phyloP scores from a whole-genome alignment of 2,797 vertebrate genomes.

The Phylloscopus collybita region DNA sequence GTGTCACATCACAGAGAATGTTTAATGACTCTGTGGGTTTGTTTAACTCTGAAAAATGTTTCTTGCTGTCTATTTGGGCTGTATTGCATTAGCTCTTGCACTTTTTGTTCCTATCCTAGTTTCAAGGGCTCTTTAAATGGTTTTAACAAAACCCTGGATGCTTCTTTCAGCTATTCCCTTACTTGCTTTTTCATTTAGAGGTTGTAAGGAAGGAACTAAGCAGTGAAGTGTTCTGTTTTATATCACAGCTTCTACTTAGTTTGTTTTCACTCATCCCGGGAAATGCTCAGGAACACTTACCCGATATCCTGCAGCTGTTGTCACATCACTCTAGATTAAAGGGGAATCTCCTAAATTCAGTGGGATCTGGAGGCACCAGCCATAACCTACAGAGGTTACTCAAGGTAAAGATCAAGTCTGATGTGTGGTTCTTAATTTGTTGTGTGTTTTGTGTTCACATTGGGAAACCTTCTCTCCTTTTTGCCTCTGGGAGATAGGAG shows the following conservation, averaged over 20 bases:
- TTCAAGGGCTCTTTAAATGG: background rate
- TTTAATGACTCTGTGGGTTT: background rate
- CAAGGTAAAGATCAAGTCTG: constrained; percentile 78
- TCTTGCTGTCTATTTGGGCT: constrained; percentile 20
- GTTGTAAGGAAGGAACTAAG: constrained; percentile 71
- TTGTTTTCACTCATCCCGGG: constrained; percentile 86
- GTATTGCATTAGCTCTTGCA: background rate
- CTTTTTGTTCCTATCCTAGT: background rate
- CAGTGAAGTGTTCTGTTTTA: constrained; percentile 81
- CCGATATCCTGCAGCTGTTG: constrained; percentile 81
- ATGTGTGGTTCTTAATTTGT: constrained; percentile 51
- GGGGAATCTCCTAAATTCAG: constrained; percentile 77
- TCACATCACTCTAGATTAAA: constrained; percentile 85
- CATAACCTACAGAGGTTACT: constrained; percentile 76
- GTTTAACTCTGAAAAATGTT: constrained; percentile 3
- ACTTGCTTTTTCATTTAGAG: constrained; percentile 50
- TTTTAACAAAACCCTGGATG: constrained; percentile 27
- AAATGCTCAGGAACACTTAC: constrained; percentile 86
- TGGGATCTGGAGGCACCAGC: constrained; percentile 70
- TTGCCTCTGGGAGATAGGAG: background rate
- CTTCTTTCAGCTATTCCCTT: constrained; percentile 52
- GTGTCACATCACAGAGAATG: background rate
- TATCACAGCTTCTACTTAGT: constrained; percentile 88
- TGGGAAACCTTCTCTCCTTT: constrained; percentile 20
- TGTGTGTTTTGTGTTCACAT: constrained; percentile 50